phyloP scores from a whole-genome alignment of 2,888 invertebrate species.

The Scaptomyza cyrtandrae region DNA sequence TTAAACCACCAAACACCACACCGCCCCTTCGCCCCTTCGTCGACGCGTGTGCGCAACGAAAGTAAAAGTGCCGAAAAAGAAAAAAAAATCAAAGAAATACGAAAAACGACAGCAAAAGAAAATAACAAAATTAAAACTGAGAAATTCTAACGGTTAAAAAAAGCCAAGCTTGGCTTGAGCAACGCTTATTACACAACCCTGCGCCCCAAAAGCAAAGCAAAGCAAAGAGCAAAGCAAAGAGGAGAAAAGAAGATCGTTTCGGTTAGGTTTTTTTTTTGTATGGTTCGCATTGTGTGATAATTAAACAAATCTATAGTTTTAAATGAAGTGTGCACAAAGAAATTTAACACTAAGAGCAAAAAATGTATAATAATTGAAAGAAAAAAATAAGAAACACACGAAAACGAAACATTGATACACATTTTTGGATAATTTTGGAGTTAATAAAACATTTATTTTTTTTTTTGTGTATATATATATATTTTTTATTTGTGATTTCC shows the following conservation, averaged over 20 bases:
- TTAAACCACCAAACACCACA: neutral
- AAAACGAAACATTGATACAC: slow-evolving; percentile 48
- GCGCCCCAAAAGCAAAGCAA: slow-evolving; percentile 16
- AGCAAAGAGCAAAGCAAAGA: slow-evolving; percentile 4
- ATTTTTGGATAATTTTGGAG: slow-evolving; percentile 45
- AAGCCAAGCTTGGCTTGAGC: slow-evolving; percentile 18
- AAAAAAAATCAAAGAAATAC: slow-evolving; percentile 31
- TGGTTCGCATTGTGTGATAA: slow-evolving; percentile 29
- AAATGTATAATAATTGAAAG: neutral
- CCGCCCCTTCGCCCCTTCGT: slow-evolving; percentile 12
- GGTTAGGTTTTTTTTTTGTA: slow-evolving; percentile 13
- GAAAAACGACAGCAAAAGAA: neutral
- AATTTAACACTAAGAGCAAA: slow-evolving; percentile 1
- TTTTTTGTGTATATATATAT: slow-evolving; percentile 34
- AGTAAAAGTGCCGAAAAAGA: slow-evolving; percentile 67
- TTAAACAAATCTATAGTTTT: slow-evolving; percentile 33
- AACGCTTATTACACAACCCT: slow-evolving; percentile 51
- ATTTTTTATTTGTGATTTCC: slow-evolving; percentile 35
- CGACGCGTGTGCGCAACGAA: slow-evolving; percentile 49
- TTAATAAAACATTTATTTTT: slow-evolving; percentile 14
- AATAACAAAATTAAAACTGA: slow-evolving; percentile 16
- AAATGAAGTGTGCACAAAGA: slow-evolving; percentile 33
- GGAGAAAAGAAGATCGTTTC: slow-evolving; percentile 21
- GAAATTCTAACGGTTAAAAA: slow-evolving; percentile 68
- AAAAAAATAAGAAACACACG: neutral